Evolutionary conservation across 1,140 invertebrate species (phyloP), one percentile per base, ranked within the genome.

Genomic region (Aphelinus certus): DNA sequence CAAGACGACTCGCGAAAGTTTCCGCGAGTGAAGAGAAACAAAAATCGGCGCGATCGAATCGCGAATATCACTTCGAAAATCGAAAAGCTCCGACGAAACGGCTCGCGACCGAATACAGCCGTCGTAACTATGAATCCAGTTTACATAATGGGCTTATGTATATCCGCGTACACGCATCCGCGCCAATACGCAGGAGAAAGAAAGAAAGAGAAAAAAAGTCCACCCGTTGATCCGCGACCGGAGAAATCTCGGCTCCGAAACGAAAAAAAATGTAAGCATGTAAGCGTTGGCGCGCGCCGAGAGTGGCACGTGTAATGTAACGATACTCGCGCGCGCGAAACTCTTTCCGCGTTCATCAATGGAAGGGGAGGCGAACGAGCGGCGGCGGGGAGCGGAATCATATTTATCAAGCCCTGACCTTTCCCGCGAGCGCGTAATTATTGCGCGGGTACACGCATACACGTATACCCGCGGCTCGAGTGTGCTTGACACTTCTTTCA

Each of bases 331-430:
- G 26, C 26, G 26, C 3, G 51, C 61, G 61, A 3, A n/a, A 60
- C 4, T 43, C 49, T 69, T 75, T 75, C 68, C 68, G 45, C 55
- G 46, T 75, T 75, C 66, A 58, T 70, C 67, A 60, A 70, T 65
- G 60, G 9, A 9, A 53, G 4, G 51, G 9, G 51, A 6, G 4
- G 51, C 51, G 51, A 4, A 9, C 51, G 4, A 53, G 9, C 4
- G 51, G 51, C 0, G 51, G 46, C 7, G 66, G 49, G 7, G 43
- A 73, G 58, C 0, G 0, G 26, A 26, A 26, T 26, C 26, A 26
- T 26, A 26, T 26, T 74, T 48, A 64, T 70, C 42, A 48, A 70
- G 60, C 53, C 47, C 67, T 75, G 73, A 75, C 73, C 73, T 75
- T 70, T 53, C 51, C 61, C 67, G 58, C 51, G 42, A 53, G 60